phyloP scores from a whole-genome alignment of 2,888 invertebrate genomes.

The Trachelus troglodyta region DNA sequence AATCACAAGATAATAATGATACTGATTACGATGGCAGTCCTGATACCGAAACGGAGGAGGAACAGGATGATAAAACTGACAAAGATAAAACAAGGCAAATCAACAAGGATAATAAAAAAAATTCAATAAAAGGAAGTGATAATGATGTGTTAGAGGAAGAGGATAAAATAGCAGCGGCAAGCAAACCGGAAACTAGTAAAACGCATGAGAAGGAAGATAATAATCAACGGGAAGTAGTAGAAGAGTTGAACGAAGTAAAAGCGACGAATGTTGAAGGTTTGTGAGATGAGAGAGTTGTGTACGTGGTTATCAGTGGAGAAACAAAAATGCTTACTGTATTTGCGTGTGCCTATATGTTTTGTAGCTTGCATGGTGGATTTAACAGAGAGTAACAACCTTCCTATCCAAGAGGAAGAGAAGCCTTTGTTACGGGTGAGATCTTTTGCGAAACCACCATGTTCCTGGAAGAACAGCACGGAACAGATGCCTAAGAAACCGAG shows the following conservation, averaged over 20 bases:
- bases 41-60: conserved; percentile 1
- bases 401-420: conserved; percentile 10
- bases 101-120: not conserved
- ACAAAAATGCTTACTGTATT: too few relatives aligned
- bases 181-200: not conserved
- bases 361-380: too few relatives aligned
- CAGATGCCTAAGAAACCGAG: too few relatives aligned
- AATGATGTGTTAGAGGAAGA: conserved; percentile 15
- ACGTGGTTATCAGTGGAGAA: too few relatives aligned
- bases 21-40: not conserved
- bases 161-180: not conserved
- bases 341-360: too few relatives aligned
- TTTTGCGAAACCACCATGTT: conserved; percentile 55
- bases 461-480: conserved; percentile 42
- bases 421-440: conserved; percentile 50
- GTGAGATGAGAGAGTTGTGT: not conserved
- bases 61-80: not conserved
- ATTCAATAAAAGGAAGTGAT: conserved; percentile 13
- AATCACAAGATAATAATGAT: conserved; percentile 10
- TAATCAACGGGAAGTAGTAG: not conserved
- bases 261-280: not conserved
- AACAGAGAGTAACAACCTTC: too few relatives aligned
- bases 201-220: not conserved
- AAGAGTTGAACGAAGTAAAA: not conserved
- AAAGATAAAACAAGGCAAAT: too few relatives aligned